Evolutionary conservation across 2,797 vertebrate species (phyloP).

Genomic region (Triplophysa yarkandensis): DNA sequence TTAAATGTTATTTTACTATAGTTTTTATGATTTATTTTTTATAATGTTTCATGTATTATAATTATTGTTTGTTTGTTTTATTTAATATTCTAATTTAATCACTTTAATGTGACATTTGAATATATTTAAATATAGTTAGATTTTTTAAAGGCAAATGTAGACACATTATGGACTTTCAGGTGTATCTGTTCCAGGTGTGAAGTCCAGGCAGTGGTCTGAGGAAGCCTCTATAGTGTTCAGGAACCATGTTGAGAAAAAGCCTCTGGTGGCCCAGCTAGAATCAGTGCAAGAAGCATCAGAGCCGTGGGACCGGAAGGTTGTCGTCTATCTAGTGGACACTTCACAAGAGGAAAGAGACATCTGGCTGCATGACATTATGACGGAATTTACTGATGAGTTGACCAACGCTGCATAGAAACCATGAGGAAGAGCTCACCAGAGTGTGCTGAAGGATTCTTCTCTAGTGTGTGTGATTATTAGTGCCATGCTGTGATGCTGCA

Average conservation of each 20-base stretch:
- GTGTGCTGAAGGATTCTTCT: conserved; percentile 13
- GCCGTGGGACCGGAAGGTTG: conserved; percentile 89
- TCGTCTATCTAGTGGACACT: conserved; percentile 92
- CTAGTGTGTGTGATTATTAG: background rate
- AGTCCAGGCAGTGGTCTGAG: conserved; percentile 90
- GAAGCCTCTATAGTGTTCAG: conserved; percentile 95
- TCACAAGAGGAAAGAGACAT: conserved; percentile 88
- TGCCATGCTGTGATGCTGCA: conserved; percentile 1
- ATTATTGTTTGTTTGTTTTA: too few species aligned
- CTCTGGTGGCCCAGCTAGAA: conserved; percentile 92
- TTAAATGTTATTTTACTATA: too few species aligned
- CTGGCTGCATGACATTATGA: conserved; percentile 98
- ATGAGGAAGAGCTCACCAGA: background rate
- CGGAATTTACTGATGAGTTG: conserved; percentile 83
- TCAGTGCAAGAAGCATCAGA: conserved; percentile 77
- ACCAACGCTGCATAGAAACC: conserved; percentile 63
- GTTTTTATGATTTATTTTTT: too few species aligned
- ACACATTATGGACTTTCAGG: background rate
- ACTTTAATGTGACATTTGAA: too few species aligned
- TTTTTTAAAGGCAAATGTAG: too few species aligned
- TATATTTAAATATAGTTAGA: too few species aligned
- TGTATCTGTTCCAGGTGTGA: conserved; percentile 77
- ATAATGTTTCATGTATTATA: too few species aligned
- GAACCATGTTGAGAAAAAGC: conserved; percentile 96
- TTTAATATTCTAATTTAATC: too few species aligned